These are phyloP conservation scores for Eulimnadia texana DNA, from an alignment of 1,140 invertebrate species.

Conservation along the genomic window DNA sequence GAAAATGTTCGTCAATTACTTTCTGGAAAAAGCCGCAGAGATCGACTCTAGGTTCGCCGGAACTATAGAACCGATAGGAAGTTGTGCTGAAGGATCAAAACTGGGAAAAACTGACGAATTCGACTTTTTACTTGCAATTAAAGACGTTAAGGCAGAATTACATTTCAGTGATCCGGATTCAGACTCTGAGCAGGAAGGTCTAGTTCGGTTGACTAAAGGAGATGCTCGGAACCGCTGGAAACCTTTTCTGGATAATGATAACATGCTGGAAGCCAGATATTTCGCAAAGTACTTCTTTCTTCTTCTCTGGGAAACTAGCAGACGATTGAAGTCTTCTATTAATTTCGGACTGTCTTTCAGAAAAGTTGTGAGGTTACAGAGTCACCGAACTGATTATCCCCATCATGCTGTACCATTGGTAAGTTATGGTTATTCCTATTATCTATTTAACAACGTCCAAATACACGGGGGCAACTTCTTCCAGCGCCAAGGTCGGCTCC, in stretches of 20 bases:
- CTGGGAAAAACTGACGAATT: not conserved
- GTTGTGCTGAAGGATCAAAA: not conserved
- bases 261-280: not conserved
- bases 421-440: not conserved
- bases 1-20: not conserved
- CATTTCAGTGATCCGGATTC: not conserved
- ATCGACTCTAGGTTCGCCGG: not conserved
- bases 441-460: too few relatives aligned
- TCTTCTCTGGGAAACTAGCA: not conserved
- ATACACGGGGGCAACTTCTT: too few relatives aligned
- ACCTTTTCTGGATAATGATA: not conserved
- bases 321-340: not conserved
- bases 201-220: not conserved
- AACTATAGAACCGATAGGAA: not conserved
- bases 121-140: not conserved
- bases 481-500: too few relatives aligned
- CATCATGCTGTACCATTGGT: not conserved
- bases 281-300: not conserved
- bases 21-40: not conserved
- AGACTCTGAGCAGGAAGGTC: not conserved
- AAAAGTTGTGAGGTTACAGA: not conserved
- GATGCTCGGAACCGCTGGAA: not conserved
- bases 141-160: not conserved
- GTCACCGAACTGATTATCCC: not conserved
- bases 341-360: not conserved